A percentile compares a stretch with the other conserved stretches of the same genome.
phyloP scores from a whole-genome alignment of 2,888 invertebrate species.

The Amaurobius ferox region DNA sequence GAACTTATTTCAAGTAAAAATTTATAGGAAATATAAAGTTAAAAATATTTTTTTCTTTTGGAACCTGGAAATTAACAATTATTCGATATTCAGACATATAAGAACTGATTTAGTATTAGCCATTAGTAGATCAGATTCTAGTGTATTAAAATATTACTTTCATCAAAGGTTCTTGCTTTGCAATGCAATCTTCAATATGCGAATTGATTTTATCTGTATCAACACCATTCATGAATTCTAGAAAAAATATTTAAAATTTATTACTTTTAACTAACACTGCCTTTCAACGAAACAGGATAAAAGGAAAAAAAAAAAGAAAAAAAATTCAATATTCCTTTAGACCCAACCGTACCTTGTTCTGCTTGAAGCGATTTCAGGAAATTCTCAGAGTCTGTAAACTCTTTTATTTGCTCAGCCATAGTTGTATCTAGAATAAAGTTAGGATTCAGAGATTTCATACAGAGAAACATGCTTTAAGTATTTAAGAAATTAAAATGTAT shows the following conservation, averaged over 20 bases:
- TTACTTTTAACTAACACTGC: neutral
- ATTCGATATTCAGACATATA: too few relatives aligned
- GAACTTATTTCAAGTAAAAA: too few relatives aligned
- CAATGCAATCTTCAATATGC: constrained; percentile 94
- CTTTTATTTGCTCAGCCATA: constrained; percentile 95
- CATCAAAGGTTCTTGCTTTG: constrained; percentile 87
- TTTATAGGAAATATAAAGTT: too few relatives aligned
- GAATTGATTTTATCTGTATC: constrained; percentile 92
- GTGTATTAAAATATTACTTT: constrained; percentile 80
- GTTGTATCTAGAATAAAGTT: constrained; percentile 85
- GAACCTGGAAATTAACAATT: too few relatives aligned
- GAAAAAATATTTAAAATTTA: constrained; percentile 44
- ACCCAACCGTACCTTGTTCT: constrained; percentile 75
- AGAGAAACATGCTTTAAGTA: too few relatives aligned
- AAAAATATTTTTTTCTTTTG: too few relatives aligned
- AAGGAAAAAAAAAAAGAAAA: neutral
- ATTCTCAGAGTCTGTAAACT: constrained; percentile 85
- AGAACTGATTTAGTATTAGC: too few relatives aligned
- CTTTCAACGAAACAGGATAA: neutral
- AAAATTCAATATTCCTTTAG: too few relatives aligned
- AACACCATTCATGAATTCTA: constrained; percentile 91
- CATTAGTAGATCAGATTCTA: neutral
- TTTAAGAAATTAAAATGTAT: too few relatives aligned
- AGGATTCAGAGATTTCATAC: too few relatives aligned
- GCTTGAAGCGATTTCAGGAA: constrained; percentile 88